Percentiles rank a stretch among this genome's conserved stretches.
These are phyloP conservation scores for Archips xylosteana DNA, from an alignment of 2,888 invertebrate species.

Conservation along the genomic window DNA sequence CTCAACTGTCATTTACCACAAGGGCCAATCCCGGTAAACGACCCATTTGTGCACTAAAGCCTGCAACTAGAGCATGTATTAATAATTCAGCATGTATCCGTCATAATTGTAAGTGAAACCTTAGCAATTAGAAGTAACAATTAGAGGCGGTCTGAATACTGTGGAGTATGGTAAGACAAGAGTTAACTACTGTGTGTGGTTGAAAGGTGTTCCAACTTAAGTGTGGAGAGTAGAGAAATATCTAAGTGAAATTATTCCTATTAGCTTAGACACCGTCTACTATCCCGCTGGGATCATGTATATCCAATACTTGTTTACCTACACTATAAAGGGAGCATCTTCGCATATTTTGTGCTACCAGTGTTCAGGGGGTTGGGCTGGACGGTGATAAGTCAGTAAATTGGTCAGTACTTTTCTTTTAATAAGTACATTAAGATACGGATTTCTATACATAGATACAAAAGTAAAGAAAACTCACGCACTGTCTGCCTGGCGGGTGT, in stretches of 20 bases:
- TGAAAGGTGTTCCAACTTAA: constrained; percentile 32
- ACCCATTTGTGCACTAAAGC: constrained; percentile 43
- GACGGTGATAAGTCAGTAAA: too few species aligned
- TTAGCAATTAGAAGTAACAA: constrained; percentile 77
- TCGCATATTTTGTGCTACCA: too few species aligned
- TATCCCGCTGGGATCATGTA: too few species aligned
- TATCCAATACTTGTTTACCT: too few species aligned
- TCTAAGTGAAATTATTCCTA: neutral
- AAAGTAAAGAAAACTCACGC: too few species aligned
- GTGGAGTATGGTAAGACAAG: constrained; percentile 38
- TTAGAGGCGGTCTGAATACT: constrained; percentile 81
- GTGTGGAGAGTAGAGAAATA: constrained; percentile 24
- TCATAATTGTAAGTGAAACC: constrained; percentile 84
- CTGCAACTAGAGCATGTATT: constrained; percentile 67
- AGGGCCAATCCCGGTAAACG: constrained; percentile 39
- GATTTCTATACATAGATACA: too few species aligned
- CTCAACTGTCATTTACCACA: constrained; percentile 26
- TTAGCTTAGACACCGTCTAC: neutral
- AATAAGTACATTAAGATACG: too few species aligned
- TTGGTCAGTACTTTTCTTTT: too few species aligned
- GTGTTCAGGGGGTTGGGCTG: too few species aligned
- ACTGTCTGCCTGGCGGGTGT: too few species aligned
- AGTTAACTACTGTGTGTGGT: constrained; percentile 36
- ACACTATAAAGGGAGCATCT: too few species aligned
- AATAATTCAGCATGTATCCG: constrained; percentile 78